Evolutionary conservation across 2,888 invertebrate species (phyloP).

Genomic region (Selenia dentaria): DNA sequence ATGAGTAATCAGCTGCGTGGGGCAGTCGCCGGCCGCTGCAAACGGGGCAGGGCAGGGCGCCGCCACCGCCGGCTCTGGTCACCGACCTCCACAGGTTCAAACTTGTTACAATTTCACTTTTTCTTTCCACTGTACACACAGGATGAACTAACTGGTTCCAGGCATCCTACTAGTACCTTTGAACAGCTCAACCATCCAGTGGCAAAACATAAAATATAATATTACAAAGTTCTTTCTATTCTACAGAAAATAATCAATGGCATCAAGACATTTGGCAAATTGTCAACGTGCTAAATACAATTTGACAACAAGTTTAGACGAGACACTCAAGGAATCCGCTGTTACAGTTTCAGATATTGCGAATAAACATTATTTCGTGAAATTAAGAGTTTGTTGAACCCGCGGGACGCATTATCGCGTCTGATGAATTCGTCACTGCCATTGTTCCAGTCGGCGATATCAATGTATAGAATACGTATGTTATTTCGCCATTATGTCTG

Average conservation of each 20-base stretch:
- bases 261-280: conserved; percentile 49
- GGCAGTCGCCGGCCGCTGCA: conserved; percentile 61
- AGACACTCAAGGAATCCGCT: conserved; percentile 49
- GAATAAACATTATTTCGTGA: conserved; percentile 66
- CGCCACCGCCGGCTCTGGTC: conserved; percentile 58
- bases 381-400: conserved; percentile 79
- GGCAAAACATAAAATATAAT: too few relatives aligned
- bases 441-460: conserved; percentile 69
- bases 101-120: conserved; percentile 82
- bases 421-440: conserved; percentile 74
- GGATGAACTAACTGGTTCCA: conserved; percentile 20
- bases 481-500: conserved; percentile 3
- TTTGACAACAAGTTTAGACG: conserved; percentile 55
- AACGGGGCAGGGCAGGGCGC: conserved; percentile 30
- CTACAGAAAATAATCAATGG: conserved; percentile 12
- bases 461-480: conserved; percentile 36
- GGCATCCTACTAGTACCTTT: too few relatives aligned
- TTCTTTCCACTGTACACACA: conserved; percentile 48
- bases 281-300: conserved; percentile 22
- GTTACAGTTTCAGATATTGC: conserved; percentile 58
- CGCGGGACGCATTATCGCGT: conserved; percentile 78
- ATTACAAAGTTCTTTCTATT: too few relatives aligned
- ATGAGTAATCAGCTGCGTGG: conserved; percentile 71
- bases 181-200: too few relatives aligned
- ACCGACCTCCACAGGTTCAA: conserved; percentile 79